Base-by-base conservation (phyloP, 2,113 vertebrate genomes). In the Zootoca vivipara region DNA sequence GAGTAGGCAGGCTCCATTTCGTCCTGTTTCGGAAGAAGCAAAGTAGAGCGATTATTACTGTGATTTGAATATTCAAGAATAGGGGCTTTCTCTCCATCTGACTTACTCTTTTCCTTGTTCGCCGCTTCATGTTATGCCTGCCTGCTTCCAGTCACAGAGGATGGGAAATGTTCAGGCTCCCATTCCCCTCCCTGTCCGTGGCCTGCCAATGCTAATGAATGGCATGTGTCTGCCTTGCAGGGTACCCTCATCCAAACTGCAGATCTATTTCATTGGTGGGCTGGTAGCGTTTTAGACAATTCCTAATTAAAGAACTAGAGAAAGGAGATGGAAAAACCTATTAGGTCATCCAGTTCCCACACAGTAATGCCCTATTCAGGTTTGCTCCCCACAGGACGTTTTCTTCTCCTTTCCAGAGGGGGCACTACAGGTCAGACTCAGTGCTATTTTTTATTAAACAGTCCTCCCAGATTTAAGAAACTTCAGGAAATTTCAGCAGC, bases 351-450 rank as follows among this genome's bases (percentile, higher is more conserved):
- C 58, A 92, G 88, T 93, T 94, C 93, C 92, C 93, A 93, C 90
- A 92, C 0, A 4, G 24, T 78, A 82, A 3, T 2, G 0, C 70
- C n/a, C 82, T 80, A 69, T 3, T 38, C 89, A 95, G 92, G 92
- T 96, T 93, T 92, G 82, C 87, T 94, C 93, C 90, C 93, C 90
- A 42, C 89, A 81, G 82, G 89, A 90, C 89, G 89, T 94, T 92
- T 93, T 96, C 64, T 95, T 90, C 89, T 93, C 84, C 88, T 93
- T 95, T 94, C 94, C 94, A 95, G 93, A 95, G 94, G 94, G 92
- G 94, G 95, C 94, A 95, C 91, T 94, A 81, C 93, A 95, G 93
- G 92, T 95, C 92, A 95, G 88, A 0, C 92, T 94, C 91, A 78
- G 72, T 90, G 40, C 65, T 94, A 91, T 85, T 79, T 79, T 73